Percentiles rank a stretch among this genome's conserved stretches.
Evolutionary conservation across 2,113 vertebrate species (phyloP).

Genomic region (Ptychochromis oligacanthus): DNA sequence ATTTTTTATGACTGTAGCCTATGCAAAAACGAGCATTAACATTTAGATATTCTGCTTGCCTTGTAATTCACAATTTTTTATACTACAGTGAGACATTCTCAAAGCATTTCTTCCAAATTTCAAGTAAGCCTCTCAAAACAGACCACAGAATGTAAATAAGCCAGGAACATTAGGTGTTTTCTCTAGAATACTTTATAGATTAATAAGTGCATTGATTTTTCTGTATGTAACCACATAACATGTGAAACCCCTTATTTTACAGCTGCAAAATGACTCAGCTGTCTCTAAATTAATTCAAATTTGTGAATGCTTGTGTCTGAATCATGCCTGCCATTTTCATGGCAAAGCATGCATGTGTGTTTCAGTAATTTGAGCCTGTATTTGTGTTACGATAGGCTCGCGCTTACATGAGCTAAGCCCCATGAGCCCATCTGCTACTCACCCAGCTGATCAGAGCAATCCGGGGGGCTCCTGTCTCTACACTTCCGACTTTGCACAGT

Average conservation of each 20-base stretch:
- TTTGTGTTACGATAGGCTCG: not conserved
- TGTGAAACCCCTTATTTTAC: conserved; percentile 27
- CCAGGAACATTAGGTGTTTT: not conserved
- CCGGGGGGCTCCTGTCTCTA: conserved; percentile 62
- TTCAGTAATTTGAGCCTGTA: not conserved
- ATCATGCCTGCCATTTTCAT: not conserved
- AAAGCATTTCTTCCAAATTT: conserved; percentile 16
- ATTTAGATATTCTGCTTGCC: not conserved
- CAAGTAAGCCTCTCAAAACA: conserved; percentile 38
- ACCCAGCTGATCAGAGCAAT: conserved; percentile 86
- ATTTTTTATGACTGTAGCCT: too few species aligned
- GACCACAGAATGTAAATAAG: conserved; percentile 27
- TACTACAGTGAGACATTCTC: not conserved
- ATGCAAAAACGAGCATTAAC: not conserved
- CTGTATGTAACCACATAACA: conserved; percentile 18
- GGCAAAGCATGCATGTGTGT: not conserved
- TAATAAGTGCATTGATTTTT: conserved; percentile 5
- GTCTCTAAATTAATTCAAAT: not conserved
- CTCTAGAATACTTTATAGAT: conserved; percentile 15
- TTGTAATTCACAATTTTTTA: not conserved
- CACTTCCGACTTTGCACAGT: conserved; percentile 78
- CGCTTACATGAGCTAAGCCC: not conserved
- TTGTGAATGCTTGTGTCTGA: not conserved
- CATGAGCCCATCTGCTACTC: conserved; percentile 54
- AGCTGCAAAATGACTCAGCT: not conserved